Percentiles rank a stretch among this genome's conserved stretches.
These are phyloP conservation scores for Phthorimaea operculella DNA, from an alignment of 1,140 invertebrate genomes.

Conservation along the genomic window DNA sequence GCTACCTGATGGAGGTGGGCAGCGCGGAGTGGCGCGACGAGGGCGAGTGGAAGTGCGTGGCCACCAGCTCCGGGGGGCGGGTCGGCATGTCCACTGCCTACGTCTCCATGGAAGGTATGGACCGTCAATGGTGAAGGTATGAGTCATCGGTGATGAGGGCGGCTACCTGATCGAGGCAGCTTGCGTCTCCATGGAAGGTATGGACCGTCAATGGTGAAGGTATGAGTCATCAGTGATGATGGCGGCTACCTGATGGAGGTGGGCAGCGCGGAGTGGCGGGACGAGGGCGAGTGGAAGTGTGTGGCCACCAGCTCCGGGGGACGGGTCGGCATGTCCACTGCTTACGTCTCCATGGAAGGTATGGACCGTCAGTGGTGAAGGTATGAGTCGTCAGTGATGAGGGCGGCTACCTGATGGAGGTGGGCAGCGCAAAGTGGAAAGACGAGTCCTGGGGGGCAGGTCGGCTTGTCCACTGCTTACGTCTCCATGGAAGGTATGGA, in stretches of 20 bases:
- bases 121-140: too few species aligned
- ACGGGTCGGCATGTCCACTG: constrained; percentile 76
- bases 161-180: constrained; percentile 77
- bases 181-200: constrained; percentile 78
- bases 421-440: constrained; percentile 76
- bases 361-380: constrained; percentile 67
- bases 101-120: constrained; percentile 77
- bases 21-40: constrained; percentile 81
- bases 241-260: constrained; percentile 82
- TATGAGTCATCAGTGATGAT: constrained; percentile 71
- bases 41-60: constrained; percentile 90
- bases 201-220: too few species aligned
- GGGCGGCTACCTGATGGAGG: constrained; percentile 81
- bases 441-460: constrained; percentile 80
- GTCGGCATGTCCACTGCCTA: constrained; percentile 78
- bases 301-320: constrained; percentile 80
- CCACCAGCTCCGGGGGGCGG: constrained; percentile 76
- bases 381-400: constrained; percentile 81
- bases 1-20: constrained; percentile 79
- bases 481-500: constrained; percentile 75
- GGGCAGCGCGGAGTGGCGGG: constrained; percentile 76
- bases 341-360: constrained; percentile 78
- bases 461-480: constrained; percentile 76
- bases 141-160: too few species aligned
- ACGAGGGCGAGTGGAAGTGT: constrained; percentile 91